Evolutionary conservation across 2,797 vertebrate species (phyloP).

Genomic region (Urocyon cinereoargenteus): DNA sequence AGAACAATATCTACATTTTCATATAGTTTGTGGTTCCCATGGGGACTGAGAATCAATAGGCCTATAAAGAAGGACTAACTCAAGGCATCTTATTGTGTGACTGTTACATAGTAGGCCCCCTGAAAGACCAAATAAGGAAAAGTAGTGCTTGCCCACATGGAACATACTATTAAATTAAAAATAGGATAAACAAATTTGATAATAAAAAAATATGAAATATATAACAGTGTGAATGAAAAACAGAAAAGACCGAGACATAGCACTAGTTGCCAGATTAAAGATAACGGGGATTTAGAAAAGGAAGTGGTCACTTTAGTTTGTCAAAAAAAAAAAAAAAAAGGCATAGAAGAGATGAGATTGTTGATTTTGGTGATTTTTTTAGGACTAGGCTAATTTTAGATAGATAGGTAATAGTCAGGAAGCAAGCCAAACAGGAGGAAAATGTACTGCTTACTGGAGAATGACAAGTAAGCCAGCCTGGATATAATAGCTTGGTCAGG

Average conservation of each 20-base stretch:
- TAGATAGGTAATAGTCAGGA: background rate
- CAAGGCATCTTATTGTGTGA: background rate
- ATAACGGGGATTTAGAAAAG: background rate
- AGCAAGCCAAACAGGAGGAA: background rate
- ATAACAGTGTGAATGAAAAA: background rate
- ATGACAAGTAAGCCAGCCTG: background rate
- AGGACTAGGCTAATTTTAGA: background rate
- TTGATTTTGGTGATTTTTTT: background rate
- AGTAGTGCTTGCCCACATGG: background rate
- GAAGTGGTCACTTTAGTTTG: background rate
- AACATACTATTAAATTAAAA: slow-evolving; percentile 26
- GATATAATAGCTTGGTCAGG: no score
- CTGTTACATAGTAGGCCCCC: background rate
- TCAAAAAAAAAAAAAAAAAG: background rate
- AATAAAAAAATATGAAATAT: background rate
- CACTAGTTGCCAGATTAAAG: slow-evolving; percentile 6
- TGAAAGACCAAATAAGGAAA: background rate
- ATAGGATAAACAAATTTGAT: background rate
- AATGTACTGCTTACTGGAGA: background rate
- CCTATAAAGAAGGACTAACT: background rate
- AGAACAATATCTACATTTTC: background rate
- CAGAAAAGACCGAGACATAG: background rate
- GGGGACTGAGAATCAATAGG: background rate
- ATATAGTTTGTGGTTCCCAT: background rate
- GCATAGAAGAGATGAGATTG: background rate